A percentile compares a stretch with the other conserved stretches of the same genome.
phyloP scores from a whole-genome alignment of 1,140 invertebrate genomes.

The Probaryconus sp. region DNA sequence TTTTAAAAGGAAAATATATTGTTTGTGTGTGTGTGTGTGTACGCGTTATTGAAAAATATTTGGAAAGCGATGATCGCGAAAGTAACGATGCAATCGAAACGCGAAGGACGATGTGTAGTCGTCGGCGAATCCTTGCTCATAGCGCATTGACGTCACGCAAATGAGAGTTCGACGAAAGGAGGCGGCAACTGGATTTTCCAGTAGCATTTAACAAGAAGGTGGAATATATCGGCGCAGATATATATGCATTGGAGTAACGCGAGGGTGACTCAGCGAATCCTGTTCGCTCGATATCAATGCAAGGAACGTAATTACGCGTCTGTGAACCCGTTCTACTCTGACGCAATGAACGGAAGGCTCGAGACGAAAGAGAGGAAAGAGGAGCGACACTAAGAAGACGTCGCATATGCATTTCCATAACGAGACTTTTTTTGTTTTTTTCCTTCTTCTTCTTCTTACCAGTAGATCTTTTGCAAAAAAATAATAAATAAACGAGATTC shows the following conservation, averaged over 20 bases:
- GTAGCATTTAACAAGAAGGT: conserved; percentile 46
- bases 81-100: conserved; percentile 15
- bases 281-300: conserved; percentile 46
- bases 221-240: conserved; percentile 28
- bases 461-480: too few species aligned
- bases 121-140: conserved; percentile 30
- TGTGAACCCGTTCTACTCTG: conserved; percentile 42
- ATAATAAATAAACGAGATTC: too few species aligned
- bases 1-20: conserved; percentile 7
- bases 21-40: not conserved
- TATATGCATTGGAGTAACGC: conserved; percentile 21
- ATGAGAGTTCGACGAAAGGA: conserved; percentile 34
- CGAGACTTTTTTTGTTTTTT: conserved; percentile 28
- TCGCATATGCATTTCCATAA: conserved; percentile 23
- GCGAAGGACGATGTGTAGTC: conserved; percentile 38
- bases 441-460: too few species aligned
- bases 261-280: conserved; percentile 47
- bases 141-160: conserved; percentile 39
- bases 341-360: conserved; percentile 11
- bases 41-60: conserved; percentile 2
- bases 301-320: conserved; percentile 51
- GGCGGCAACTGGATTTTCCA: conserved; percentile 36
- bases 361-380: not conserved
- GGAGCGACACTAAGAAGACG: conserved; percentile 17
- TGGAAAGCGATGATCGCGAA: conserved; percentile 7